Percentiles rank a stretch among this genome's conserved stretches.
Evolutionary conservation across 2,797 vertebrate genomes (phyloP).

Genomic region (Fundulus diaphanus): DNA sequence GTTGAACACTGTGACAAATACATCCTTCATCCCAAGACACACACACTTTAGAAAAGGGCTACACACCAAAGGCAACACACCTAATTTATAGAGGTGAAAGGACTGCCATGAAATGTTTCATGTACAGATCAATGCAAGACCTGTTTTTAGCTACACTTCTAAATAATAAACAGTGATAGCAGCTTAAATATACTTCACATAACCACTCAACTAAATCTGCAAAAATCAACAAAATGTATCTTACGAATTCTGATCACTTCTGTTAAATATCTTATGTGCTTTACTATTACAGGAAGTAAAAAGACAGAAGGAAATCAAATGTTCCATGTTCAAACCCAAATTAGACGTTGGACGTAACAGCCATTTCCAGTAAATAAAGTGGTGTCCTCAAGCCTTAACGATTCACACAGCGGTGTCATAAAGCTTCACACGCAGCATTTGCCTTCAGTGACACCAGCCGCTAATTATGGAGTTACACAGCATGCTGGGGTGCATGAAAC

Average conservation of each 20-base stretch:
- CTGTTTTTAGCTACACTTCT: background rate
- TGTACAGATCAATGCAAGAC: too few species aligned
- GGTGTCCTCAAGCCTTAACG: constrained; percentile 10
- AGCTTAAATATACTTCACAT: background rate
- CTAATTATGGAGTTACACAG: constrained; percentile 61
- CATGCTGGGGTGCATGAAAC: constrained; percentile 38
- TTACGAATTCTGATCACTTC: background rate
- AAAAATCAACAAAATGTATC: background rate
- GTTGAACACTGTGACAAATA: background rate
- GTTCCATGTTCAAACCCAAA: constrained; percentile 9
- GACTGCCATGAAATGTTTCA: background rate
- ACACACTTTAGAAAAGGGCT: background rate
- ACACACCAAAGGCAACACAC: background rate
- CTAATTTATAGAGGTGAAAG: background rate
- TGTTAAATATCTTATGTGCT: background rate
- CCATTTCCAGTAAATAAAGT: constrained; percentile 33
- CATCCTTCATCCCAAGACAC: background rate
- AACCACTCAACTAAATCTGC: background rate
- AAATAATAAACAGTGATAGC: background rate
- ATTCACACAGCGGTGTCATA: constrained; percentile 15
- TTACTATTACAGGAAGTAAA: background rate
- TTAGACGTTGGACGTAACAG: constrained; percentile 11
- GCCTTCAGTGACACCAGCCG: constrained; percentile 52
- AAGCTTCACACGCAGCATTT: constrained; percentile 24
- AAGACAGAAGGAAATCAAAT: background rate